These are phyloP conservation scores for Varanus salvator DNA, from an alignment of 2,113 vertebrate genomes.

Conservation along the genomic window DNA sequence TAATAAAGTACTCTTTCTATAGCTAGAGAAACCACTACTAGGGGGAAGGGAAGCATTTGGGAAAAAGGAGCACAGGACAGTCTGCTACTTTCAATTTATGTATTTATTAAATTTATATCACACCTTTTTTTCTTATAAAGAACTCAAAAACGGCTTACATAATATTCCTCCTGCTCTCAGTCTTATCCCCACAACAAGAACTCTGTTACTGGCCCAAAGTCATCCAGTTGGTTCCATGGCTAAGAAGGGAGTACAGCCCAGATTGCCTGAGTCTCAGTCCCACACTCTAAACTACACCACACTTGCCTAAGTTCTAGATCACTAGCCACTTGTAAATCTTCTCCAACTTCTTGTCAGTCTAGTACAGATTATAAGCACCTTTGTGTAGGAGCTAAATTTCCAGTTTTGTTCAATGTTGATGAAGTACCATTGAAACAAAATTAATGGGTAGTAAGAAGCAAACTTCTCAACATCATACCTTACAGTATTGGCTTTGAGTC, in stretches of 20 bases:
- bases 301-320: not conserved
- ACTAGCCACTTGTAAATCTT: not conserved
- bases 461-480: constrained; percentile 62
- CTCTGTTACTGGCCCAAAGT: too few relatives aligned
- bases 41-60: not conserved
- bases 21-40: not conserved
- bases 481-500: constrained; percentile 73
- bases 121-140: too few relatives aligned
- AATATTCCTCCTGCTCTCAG: too few relatives aligned
- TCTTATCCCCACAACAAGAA: too few relatives aligned
- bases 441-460: not conserved
- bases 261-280: too few relatives aligned
- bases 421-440: not conserved
- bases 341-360: not conserved
- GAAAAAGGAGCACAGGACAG: not conserved
- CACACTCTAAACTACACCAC: too few relatives aligned
- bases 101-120: too few relatives aligned
- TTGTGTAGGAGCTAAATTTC: not conserved
- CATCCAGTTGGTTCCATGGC: too few relatives aligned
- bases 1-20: not conserved
- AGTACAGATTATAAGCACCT: not conserved
- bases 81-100: not conserved
- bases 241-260: too few relatives aligned
- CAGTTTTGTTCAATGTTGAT: not conserved
- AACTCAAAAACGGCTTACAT: too few relatives aligned